Evolutionary conservation across 2,113 vertebrate genomes (phyloP).

Genomic region (Xiphorhynchus elegans): DNA sequence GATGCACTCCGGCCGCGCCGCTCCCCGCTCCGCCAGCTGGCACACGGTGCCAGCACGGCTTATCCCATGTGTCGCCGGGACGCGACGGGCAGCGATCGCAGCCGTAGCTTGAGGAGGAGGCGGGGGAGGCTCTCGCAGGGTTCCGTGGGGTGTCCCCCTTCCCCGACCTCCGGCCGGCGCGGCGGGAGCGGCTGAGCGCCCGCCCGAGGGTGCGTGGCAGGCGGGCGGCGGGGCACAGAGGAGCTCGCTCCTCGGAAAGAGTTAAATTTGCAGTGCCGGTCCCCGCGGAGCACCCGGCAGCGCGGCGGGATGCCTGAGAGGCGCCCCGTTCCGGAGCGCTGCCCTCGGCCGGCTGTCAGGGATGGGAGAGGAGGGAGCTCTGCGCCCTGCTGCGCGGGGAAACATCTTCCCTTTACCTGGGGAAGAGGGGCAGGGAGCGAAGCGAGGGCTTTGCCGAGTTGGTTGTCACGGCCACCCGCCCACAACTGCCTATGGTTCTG

Average conservation of each 20-base stretch:
- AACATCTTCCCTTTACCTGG: not conserved
- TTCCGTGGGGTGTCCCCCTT: not conserved
- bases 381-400: not conserved
- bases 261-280: constrained; percentile 41
- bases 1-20: constrained; percentile 9
- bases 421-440: not conserved
- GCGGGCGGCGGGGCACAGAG: not conserved
- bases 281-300: not conserved
- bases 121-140: not conserved
- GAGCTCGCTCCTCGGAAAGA: not conserved
- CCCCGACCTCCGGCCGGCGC: not conserved
- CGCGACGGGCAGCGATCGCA: not conserved
- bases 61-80: not conserved
- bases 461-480: not conserved
- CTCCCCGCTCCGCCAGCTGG: not conserved
- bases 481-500: not conserved
- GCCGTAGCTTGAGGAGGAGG: not conserved
- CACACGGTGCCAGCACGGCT: not conserved
- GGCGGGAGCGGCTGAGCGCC: not conserved
- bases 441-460: not conserved
- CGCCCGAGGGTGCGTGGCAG: not conserved
- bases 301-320: not conserved
- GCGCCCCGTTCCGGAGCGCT: not conserved
- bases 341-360: not conserved
- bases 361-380: not conserved